phyloP scores from a whole-genome alignment of 1,140 invertebrate species.

The Ceratosolen solmsi region DNA sequence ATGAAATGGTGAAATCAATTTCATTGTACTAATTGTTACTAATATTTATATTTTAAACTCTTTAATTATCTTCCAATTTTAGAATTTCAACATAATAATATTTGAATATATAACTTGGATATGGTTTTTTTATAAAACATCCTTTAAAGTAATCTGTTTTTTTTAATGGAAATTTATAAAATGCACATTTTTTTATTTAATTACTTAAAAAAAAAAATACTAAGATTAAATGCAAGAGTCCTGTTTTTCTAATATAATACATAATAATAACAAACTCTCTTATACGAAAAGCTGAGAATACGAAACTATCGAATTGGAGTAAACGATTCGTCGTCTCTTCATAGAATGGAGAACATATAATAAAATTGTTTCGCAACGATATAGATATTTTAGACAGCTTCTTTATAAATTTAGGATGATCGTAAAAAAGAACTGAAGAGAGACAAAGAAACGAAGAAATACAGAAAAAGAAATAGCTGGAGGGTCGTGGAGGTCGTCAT shows the following conservation, averaged over 20 bases:
- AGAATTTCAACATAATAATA: too few species aligned
- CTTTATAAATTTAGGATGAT: slow-evolving; percentile 16
- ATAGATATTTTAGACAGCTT: background rate
- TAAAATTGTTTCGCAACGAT: slow-evolving; percentile 5
- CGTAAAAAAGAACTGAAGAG: background rate
- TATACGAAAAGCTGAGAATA: background rate
- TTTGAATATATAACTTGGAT: too few species aligned
- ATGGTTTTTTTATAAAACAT: too few species aligned
- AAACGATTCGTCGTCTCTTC: background rate
- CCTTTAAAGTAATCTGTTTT: too few species aligned
- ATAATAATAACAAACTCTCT: background rate
- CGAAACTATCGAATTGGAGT: background rate
- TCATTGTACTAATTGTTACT: too few species aligned
- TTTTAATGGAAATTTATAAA: too few species aligned
- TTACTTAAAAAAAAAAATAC: too few species aligned
- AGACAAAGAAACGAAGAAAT: background rate
- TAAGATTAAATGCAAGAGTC: background rate
- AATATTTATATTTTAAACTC: too few species aligned
- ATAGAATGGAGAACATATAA: background rate
- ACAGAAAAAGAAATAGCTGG: background rate
- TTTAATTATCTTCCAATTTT: too few species aligned
- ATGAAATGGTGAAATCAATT: too few species aligned
- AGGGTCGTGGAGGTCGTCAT: slow-evolving; percentile 35
- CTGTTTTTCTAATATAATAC: background rate
- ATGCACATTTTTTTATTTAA: too few species aligned